Evolutionary conservation across 2,797 vertebrate species (phyloP).

Genomic region (Spea hammondii): DNA sequence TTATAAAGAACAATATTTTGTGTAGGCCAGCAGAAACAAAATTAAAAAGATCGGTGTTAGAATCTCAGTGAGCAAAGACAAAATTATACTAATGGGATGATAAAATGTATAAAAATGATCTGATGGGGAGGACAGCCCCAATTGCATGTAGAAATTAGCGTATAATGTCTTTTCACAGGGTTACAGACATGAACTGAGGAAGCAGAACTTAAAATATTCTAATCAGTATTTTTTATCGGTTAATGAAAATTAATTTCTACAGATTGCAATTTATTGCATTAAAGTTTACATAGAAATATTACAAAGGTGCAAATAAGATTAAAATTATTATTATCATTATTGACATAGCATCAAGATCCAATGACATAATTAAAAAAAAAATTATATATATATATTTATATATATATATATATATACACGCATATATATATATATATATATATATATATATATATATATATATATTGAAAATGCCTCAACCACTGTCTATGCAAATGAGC

Average conservation of each 20-base stretch:
- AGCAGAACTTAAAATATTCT: no score
- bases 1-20: neutral
- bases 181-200: neutral
- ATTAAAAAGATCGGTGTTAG: neutral
- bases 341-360: no score
- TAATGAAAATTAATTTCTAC: no score
- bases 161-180: neutral
- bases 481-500: slow-evolving; percentile 48
- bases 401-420: neutral
- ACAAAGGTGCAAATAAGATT: no score
- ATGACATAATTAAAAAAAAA: no score
- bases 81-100: neutral
- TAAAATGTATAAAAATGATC: neutral
- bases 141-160: neutral
- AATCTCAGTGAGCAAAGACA: slow-evolving; percentile 12
- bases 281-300: no score
- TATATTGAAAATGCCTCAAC: neutral
- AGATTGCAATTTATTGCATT: no score
- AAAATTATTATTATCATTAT: no score
- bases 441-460: slow-evolving; percentile 26
- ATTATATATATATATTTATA: neutral
- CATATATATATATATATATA: no score
- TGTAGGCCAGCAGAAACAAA: neutral
- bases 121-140: neutral
- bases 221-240: no score